These are phyloP conservation scores for Echinarachnius parma DNA, from an alignment of 53 echinoderm and acorn worm genomes.

Conservation along the genomic window DNA sequence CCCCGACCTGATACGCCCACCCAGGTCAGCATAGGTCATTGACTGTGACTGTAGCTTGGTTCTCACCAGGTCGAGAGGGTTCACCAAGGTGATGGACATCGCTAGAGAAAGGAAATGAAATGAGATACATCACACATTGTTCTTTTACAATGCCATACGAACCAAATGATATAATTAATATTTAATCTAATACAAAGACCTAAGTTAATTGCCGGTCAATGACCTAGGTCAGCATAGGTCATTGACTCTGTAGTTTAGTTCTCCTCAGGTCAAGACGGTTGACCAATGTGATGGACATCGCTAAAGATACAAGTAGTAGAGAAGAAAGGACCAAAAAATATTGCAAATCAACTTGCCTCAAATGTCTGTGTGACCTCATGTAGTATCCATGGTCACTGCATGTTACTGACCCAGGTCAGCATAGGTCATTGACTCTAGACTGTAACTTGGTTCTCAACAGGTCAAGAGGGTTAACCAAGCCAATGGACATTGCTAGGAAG, in stretches of 20 bases:
- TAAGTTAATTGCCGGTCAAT: too few relatives aligned
- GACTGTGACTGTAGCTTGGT: conserved; percentile 66
- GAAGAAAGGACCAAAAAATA: too few relatives aligned
- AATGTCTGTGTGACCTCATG: too few relatives aligned
- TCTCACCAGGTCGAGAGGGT: conserved; percentile 63
- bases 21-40: conserved; percentile 54
- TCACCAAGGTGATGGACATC: conserved; percentile 48
- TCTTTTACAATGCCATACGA: too few relatives aligned
- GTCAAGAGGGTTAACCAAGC: conserved; percentile 58
- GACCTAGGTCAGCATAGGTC: conserved; percentile 52
- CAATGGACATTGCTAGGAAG: too few relatives aligned
- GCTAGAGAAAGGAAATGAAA: conserved; percentile 25
- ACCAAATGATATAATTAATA: too few relatives aligned
- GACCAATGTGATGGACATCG: conserved; percentile 47
- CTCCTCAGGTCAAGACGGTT: conserved; percentile 66
- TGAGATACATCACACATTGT: neutral
- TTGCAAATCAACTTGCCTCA: too few relatives aligned
- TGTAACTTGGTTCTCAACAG: conserved; percentile 68
- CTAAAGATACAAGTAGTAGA: conserved; percentile 13
- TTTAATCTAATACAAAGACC: too few relatives aligned
- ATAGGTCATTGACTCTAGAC: conserved; percentile 52
- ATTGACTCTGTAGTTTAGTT: conserved; percentile 60
- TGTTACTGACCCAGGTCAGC: conserved; percentile 47
- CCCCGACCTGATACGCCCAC: conserved; percentile 34
- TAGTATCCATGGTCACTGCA: too few relatives aligned